Evolutionary conservation across 64 coral and sea anemone species (phyloP), one percentile per base, ranked within the genome.

Genomic region (Pocillopora damicornis): DNA sequence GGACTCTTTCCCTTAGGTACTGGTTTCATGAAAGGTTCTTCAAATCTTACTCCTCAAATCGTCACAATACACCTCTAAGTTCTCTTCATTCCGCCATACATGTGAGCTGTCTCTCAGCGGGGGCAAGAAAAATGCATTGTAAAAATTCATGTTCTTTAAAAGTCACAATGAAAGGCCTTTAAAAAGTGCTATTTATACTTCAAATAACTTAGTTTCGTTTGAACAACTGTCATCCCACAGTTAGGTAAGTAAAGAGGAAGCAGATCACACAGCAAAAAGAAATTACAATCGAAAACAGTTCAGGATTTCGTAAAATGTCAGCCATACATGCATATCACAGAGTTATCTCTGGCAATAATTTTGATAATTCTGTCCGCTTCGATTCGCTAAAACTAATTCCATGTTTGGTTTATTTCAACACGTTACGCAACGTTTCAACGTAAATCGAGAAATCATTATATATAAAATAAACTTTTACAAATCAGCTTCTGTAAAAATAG

Each of bases 281-380:
- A 57, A 57, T 26, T 13, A 12, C n/a, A 34, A 5, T 12, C 20
- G 22, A 79, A 79, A 79, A 79, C 77, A 79, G 23, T 56, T 13
- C 11, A 79, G 23, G 76, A 79, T 79, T 60, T 79, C 56, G 57
- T 79, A 79, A 79, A 79, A 79, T 79, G 58, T n/a, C 4, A 79
- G 20, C n/a, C 57, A 59, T 56, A 30, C 30, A 30, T 30, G 30
- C 30, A 42, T 37, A 56, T 77, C 75, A n/a, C 57, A 57, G 18
- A 16, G 34, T 15, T 8, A 15, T 16, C 38, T 18, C 22, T 42
- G 4, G 11, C 30, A 17, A 23, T 56, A 57, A 57, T 57, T 51
- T 51, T 51, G 42, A 51, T 51, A 2, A 7, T 7, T 51, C 42
- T 51, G 42, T 7, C 42, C 2, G 3, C 42, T 51, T 51, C 2